Evolutionary conservation across 2,113 vertebrate genomes (phyloP).

Genomic region (Rhinopomastus cyanomelas): DNA sequence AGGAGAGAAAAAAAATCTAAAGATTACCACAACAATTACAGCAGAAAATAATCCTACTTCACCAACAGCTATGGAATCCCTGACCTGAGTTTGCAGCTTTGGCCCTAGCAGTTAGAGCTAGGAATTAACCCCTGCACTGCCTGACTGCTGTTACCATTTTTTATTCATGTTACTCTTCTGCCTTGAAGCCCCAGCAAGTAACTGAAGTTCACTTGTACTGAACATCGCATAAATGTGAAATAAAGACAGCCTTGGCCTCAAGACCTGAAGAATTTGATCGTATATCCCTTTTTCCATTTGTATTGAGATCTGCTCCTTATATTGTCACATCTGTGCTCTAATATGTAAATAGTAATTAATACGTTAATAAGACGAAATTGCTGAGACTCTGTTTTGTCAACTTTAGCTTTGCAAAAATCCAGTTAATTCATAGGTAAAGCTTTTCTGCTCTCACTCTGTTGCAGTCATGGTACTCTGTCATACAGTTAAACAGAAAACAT

Average conservation of each 20-base stretch:
- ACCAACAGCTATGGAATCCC: slow-evolving; percentile 15
- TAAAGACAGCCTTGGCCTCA: not conserved
- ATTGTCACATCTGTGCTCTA: not conserved
- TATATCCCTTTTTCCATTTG: not conserved
- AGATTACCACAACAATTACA: slow-evolving; percentile 14
- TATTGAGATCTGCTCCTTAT: not conserved
- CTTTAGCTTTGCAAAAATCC: not conserved
- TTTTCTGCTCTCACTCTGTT: not conserved
- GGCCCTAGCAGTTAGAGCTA: not conserved
- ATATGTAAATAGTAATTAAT: slow-evolving; percentile 7
- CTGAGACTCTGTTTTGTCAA: not conserved
- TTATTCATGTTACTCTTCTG: not conserved
- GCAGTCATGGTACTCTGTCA: not conserved
- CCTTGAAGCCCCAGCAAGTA: not conserved
- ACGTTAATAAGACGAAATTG: not conserved
- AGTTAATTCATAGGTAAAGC: not conserved
- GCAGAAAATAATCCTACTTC: not conserved
- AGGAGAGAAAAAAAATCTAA: slow-evolving; percentile 45
- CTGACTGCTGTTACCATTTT: not conserved
- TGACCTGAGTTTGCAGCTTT: slow-evolving; percentile 34
- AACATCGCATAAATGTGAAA: not conserved
- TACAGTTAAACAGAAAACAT: not conserved
- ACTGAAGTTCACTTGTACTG: not conserved
- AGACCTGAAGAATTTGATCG: not conserved
- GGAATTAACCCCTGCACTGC: not conserved